Conservation (phyloP, 2,888 invertebrate genomes). For the Cataglyphis albicans region DNA sequence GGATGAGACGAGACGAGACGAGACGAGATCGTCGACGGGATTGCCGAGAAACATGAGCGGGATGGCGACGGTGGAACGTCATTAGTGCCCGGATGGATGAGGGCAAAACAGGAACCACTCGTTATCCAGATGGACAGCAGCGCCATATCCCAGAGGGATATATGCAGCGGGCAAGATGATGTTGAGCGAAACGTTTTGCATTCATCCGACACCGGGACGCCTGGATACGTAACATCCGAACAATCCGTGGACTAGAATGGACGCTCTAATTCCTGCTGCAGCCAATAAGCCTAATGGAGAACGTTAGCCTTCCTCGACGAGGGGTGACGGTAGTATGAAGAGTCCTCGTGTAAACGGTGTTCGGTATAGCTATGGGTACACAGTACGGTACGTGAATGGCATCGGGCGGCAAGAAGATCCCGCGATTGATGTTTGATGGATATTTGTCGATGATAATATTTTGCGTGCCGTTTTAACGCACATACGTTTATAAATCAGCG, state of each 20-base stretch:
- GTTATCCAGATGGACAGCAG: slow-evolving; percentile 69
- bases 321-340: slow-evolving; percentile 59
- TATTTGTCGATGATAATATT: not conserved
- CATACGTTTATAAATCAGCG: not conserved
- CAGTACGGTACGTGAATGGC: slow-evolving; percentile 13
- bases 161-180: slow-evolving; percentile 56
- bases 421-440: not conserved
- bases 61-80: slow-evolving; percentile 64
- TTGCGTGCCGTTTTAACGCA: not conserved
- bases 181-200: slow-evolving; percentile 71
- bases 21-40: slow-evolving; percentile 21
- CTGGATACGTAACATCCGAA: slow-evolving; percentile 64
- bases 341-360: not conserved
- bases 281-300: slow-evolving; percentile 79
- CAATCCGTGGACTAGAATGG: slow-evolving; percentile 66
- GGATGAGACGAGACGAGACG: slow-evolving; percentile 49
- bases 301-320: slow-evolving; percentile 69
- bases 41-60: slow-evolving; percentile 24
- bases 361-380: slow-evolving; percentile 1
- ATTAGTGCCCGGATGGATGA: slow-evolving; percentile 80
- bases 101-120: slow-evolving; percentile 79
- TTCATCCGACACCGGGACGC: slow-evolving; percentile 67
- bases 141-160: slow-evolving; percentile 58
- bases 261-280: slow-evolving; percentile 65
- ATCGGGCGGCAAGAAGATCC: slow-evolving; percentile 15